A percentile compares a stretch with the other conserved stretches of the same genome.
Conservation (phyloP, 1,140 invertebrate genomes). For the Drosophila ambigua region DNA sequence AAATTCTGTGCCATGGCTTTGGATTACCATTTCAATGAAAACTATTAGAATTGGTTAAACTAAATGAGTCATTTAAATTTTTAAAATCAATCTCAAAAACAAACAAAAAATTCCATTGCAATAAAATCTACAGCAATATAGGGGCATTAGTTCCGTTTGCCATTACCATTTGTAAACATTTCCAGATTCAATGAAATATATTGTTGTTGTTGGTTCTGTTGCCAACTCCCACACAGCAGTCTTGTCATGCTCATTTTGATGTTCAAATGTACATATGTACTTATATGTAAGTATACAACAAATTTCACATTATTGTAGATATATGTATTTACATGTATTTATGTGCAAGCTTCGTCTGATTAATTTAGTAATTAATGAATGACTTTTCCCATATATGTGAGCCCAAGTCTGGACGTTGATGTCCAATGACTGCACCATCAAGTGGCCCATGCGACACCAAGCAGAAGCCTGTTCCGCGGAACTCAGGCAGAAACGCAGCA, state of each 20-base stretch:
- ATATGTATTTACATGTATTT: conserved; percentile 3
- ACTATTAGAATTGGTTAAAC: conserved; percentile 13
- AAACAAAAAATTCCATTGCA: conserved; percentile 16
- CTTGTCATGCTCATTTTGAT: conserved; percentile 10
- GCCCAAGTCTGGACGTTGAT: too few relatives aligned
- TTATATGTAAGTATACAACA: too few relatives aligned
- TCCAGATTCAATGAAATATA: not conserved
- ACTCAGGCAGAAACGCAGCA: too few relatives aligned
- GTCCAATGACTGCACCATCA: too few relatives aligned
- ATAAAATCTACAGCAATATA: conserved; percentile 7
- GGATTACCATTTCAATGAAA: conserved; percentile 13
- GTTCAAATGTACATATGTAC: conserved; percentile 1
- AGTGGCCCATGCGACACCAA: too few relatives aligned
- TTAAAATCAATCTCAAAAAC: not conserved
- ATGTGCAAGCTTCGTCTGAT: too few relatives aligned
- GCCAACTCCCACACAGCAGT: conserved; percentile 11
- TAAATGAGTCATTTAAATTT: conserved; percentile 10
- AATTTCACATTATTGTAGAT: not conserved
- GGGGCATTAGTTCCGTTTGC: conserved; percentile 16
- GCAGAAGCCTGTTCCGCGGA: too few relatives aligned
- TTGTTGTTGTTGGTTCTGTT: conserved; percentile 11
- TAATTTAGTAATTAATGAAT: too few relatives aligned
- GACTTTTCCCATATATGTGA: too few relatives aligned
- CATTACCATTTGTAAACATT: conserved; percentile 6
- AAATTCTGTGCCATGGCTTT: conserved; percentile 19